Evolutionary conservation across 2,888 invertebrate species (phyloP), one percentile per base, ranked within the genome.

Genomic region (Archips xylosteana): DNA sequence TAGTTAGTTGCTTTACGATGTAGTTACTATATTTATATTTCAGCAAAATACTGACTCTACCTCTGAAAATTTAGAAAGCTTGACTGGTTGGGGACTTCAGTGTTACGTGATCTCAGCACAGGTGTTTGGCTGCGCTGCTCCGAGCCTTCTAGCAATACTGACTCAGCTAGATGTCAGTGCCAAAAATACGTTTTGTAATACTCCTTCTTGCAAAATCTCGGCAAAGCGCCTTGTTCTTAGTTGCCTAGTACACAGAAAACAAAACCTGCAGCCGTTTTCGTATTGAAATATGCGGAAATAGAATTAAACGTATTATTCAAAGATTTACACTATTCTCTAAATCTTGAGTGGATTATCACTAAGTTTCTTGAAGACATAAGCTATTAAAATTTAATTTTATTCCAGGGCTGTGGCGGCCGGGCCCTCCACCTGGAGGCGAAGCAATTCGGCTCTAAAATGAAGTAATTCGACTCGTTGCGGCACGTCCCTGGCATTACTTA

Each of bases 401-500:
- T 71, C 59, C 61, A 64, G 12, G 71, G 61, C 65, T 72, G 71
- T 68, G 39, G 71, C 65, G 75, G 77, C 78, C 9, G n/a, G 23
- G 77, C 79, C 79, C 80, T 82, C 81, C 86, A 88, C 88, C 89
- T 89, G 89, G 85, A 83, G 81, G 79, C 79, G 80, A 82, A 83
- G 69, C 74, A 74, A 74, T 74, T 61, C 74, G 69, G 63, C 74
- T 70, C 70, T 83, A 83, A 85, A 90, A 89, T 91, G 87, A 90
- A 90, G 89, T 90, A 90, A 91, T 91, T 89, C 86, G 80, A 86
- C 81, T 85, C 87, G 85, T 84, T 85, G 88, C 80, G 88, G 87
- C 91, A 91, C 90, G 91, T 91, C 85, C 80, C 83, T 81, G 83
- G 87, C 89, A 89, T 91, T 91, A 91, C 89, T 91, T 91, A 90